Percentiles rank a stretch among this genome's conserved stretches.
phyloP scores from a whole-genome alignment of 2,888 invertebrate genomes.

The Tetrapedia diversipes region DNA sequence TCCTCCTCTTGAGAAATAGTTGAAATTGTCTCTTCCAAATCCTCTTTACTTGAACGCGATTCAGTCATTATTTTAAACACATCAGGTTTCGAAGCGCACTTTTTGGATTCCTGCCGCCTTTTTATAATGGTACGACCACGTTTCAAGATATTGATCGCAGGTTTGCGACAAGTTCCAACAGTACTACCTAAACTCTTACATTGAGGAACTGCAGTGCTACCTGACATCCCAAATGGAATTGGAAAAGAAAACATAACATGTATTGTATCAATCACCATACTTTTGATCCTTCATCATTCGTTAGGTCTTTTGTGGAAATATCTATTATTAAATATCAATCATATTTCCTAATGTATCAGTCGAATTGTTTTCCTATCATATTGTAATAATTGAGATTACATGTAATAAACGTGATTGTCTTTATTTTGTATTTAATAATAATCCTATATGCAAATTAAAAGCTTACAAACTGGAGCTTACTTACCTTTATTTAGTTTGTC shows the following conservation, averaged over 20 bases:
- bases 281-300: not conserved
- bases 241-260: slow-evolving; percentile 45
- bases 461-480: slow-evolving; percentile 57
- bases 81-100: slow-evolving; percentile 17
- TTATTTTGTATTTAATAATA: not conserved
- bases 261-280: slow-evolving; percentile 38
- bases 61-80: slow-evolving; percentile 22
- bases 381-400: not conserved
- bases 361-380: slow-evolving; percentile 11
- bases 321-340: slow-evolving; percentile 2
- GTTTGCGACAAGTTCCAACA: slow-evolving; percentile 65
- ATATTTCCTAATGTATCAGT: not conserved
- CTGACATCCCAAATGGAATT: slow-evolving; percentile 61
- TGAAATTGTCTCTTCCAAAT: slow-evolving; percentile 7
- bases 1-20: not conserved
- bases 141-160: slow-evolving; percentile 74
- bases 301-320: not conserved
- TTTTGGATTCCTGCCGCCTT: slow-evolving; percentile 59
- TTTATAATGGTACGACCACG: slow-evolving; percentile 78
- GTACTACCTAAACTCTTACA: slow-evolving; percentile 60
- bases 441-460: not conserved
- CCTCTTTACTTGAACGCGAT: slow-evolving; percentile 6
- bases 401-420: slow-evolving; percentile 1
- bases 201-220: slow-evolving; percentile 58
- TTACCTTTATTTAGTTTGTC: slow-evolving; percentile 90